These are phyloP conservation scores for Cnemophilus loriae DNA, from an alignment of 2,113 vertebrate genomes.

Conservation along the genomic window DNA sequence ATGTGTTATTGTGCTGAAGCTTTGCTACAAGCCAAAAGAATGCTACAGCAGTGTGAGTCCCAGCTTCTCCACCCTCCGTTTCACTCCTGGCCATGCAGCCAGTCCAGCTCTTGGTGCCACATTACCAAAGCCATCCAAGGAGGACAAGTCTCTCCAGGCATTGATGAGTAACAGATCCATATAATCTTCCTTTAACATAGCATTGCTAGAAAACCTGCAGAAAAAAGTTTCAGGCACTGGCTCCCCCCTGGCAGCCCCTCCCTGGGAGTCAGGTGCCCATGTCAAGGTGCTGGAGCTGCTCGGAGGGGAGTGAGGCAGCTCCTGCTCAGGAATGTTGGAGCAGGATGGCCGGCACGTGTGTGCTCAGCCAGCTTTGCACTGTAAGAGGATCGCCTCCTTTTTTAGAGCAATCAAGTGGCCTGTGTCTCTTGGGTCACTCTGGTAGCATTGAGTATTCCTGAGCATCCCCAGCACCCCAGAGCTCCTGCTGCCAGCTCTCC, in stretches of 20 bases:
- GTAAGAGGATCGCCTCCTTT: not conserved
- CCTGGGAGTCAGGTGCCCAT: not conserved
- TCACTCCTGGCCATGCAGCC: not conserved
- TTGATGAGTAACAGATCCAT: slow-evolving; percentile 22
- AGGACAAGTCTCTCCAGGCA: slow-evolving; percentile 21
- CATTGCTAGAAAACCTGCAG: slow-evolving; percentile 28
- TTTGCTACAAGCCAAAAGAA: not conserved
- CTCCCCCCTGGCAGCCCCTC: not conserved
- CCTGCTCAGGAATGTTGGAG: not conserved
- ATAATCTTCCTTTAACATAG: not conserved
- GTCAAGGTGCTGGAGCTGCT: not conserved
- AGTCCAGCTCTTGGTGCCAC: not conserved
- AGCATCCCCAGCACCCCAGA: not conserved
- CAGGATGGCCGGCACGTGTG: rapidly evolving
- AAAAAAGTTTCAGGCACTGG: slow-evolving; percentile 4
- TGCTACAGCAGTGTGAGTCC: not conserved
- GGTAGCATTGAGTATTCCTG: not conserved
- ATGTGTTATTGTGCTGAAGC: not conserved
- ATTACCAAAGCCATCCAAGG: not conserved
- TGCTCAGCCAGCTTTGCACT: not conserved
- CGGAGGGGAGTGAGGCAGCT: not conserved
- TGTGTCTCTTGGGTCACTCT: rapidly evolving
- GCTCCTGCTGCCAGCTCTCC: not conserved
- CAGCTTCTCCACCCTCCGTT: not conserved
- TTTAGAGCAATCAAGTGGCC: not conserved